Percentiles rank a stretch among this genome's conserved stretches.
phyloP scores from a whole-genome alignment of 2,888 invertebrate species.

The Dryobota labecula region DNA sequence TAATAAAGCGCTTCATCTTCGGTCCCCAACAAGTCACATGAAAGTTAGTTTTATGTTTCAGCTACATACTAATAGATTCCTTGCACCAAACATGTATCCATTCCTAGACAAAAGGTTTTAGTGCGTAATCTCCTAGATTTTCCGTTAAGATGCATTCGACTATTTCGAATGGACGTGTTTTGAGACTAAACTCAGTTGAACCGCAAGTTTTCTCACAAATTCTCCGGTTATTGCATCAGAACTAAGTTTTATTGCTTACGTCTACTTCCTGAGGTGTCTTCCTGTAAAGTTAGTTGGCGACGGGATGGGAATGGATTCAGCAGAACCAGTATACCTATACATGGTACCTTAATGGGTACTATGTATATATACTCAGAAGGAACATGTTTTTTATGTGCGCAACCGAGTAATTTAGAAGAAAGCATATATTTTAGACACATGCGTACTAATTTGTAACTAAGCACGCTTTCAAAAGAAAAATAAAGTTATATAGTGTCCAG shows the following conservation, averaged over 20 bases:
- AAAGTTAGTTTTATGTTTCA: not conserved
- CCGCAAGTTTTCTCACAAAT: slow-evolving; percentile 21
- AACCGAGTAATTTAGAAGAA: not conserved
- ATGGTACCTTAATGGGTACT: too few relatives aligned
- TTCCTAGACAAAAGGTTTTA: not conserved
- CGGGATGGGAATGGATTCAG: not conserved
- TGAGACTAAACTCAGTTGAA: not conserved
- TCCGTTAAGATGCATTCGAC: not conserved
- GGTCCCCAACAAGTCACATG: not conserved
- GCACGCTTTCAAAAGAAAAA: not conserved
- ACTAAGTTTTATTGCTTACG: slow-evolving; percentile 31
- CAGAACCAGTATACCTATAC: not conserved
- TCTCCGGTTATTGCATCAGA: not conserved
- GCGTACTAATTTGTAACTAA: not conserved
- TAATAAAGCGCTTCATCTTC: slow-evolving; percentile 4
- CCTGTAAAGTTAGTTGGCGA: slow-evolving; percentile 13
- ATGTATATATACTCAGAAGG: too few relatives aligned
- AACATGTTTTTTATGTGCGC: not conserved
- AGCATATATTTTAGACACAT: not conserved
- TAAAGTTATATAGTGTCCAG: not conserved
- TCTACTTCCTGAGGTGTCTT: not conserved
- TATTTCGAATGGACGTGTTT: slow-evolving; percentile 23
- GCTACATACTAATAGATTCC: too few relatives aligned
- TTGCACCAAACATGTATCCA: not conserved
- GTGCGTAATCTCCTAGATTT: not conserved